Base-by-base conservation (phyloP, 2,797 vertebrate species). In the Enteromius trimaculatus region DNA sequence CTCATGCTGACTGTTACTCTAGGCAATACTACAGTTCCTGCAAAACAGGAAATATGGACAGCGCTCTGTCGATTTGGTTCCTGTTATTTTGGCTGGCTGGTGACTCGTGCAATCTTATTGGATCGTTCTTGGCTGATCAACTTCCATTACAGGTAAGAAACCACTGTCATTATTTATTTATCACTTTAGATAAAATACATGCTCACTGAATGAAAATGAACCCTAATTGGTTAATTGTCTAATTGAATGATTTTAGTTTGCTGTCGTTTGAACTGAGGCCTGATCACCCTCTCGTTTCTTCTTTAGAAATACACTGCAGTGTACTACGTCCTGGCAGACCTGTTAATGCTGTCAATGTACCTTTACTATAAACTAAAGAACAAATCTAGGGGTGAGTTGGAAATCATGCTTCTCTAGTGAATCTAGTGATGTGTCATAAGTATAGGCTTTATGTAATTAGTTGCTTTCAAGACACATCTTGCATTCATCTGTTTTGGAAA, bases 1-100 rank as follows among this genome's bases (percentile, higher is more conserved):
- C 19, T 75, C 3, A 14, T 7, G 4, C 21, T 60, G 39, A 8
- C 13, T 76, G 34, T 6, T 62, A 42, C 21, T 83, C 11, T 91
- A 99, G 98, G 75, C 98, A 99, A 84, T 98, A 96, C 88, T 93
- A 96, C 93, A 95, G 94, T 47, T 98, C 98, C 1, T 98, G 95
- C 82, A 96, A 91, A 89, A 95, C 90, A 0, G 97, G 98, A 70
- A 97, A 97, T 75, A 98, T 99, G 97, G 97, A 99, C 93, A 93
- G 90, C 11, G 98, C 97, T 0, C 89, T 99, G 55, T 99, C 98
- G 1, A 89, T 99, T 49, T 99, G 97, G 94, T 99, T 99, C 89
- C 92, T 99, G 65, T 88, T 99, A 86, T 94, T 98, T 70, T 99
- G 98, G 98, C 90, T 99, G 13, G 95, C 91, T 0, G 98, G 98